Conservation (phyloP, 1,140 invertebrate species). For the Pseudoatta argentina region DNA sequence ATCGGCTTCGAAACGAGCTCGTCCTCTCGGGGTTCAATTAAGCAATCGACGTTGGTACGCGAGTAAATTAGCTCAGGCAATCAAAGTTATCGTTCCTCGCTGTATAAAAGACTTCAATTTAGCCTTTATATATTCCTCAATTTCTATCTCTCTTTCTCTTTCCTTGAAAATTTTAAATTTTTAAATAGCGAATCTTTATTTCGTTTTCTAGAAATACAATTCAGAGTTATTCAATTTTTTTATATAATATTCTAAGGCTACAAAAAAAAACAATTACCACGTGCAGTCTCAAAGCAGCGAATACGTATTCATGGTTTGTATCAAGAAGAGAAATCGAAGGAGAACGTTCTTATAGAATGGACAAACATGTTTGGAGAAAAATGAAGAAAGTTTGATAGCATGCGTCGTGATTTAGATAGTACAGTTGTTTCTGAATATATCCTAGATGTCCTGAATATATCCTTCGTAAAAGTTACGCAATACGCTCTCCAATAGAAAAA, state of each 20-base stretch:
- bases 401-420: slow-evolving; percentile 30
- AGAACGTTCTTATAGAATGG: background rate
- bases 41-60: slow-evolving; percentile 47
- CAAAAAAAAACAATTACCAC: background rate
- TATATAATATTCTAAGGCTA: background rate
- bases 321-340: slow-evolving; percentile 14
- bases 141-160: background rate
- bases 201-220: background rate
- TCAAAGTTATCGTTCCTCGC: slow-evolving; percentile 39
- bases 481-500: background rate
- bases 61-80: slow-evolving; percentile 46
- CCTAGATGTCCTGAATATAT: slow-evolving; percentile 5
- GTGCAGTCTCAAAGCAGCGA: background rate
- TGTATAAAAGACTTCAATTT: slow-evolving; percentile 34
- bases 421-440: slow-evolving; percentile 38
- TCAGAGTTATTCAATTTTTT: slow-evolving; percentile 8
- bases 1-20: slow-evolving; percentile 59
- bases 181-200: background rate
- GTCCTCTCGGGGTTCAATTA: slow-evolving; percentile 40
- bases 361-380: slow-evolving; percentile 39
- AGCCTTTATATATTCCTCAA: background rate
- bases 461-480: slow-evolving; percentile 1
- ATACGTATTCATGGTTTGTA: background rate
- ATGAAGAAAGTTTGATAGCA: slow-evolving; percentile 61
- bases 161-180: background rate